Conservation (phyloP, 2,888 invertebrate species). For the Leptinotarsa haldemani region DNA sequence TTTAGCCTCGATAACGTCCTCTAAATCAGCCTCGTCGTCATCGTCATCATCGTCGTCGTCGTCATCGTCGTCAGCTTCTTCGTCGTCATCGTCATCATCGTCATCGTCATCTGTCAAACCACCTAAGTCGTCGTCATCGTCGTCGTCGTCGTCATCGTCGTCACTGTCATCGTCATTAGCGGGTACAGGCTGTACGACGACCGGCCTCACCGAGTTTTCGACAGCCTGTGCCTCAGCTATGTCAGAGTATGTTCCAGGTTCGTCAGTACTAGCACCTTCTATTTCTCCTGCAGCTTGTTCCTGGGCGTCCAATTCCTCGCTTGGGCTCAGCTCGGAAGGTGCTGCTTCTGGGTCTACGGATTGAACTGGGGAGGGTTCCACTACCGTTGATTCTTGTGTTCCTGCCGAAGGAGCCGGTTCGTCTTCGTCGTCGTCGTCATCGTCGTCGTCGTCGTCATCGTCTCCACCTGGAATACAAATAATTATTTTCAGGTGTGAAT, state of each 20-base stretch:
- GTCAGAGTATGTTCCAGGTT: constrained; percentile 44
- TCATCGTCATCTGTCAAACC: constrained; percentile 57
- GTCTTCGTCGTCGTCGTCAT: constrained; percentile 64
- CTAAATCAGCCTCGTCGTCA: constrained; percentile 75
- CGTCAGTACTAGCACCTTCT: constrained; percentile 44
- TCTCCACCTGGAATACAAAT: constrained; percentile 65
- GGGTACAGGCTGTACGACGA: constrained; percentile 60
- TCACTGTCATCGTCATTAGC: constrained; percentile 65
- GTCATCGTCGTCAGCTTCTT: constrained; percentile 75
- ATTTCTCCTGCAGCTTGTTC: constrained; percentile 64
- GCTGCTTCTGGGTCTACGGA: constrained; percentile 59
- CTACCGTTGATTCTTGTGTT: constrained; percentile 61
- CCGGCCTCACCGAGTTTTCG: constrained; percentile 57
- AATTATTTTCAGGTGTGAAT: background rate
- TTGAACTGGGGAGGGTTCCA: constrained; percentile 37
- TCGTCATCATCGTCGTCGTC: constrained; percentile 77
- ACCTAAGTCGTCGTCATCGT: constrained; percentile 69
- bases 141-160: constrained; percentile 70
- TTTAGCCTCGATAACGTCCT: constrained; percentile 77
- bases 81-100: constrained; percentile 70
- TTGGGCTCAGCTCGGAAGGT: constrained; percentile 60
- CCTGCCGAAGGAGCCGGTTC: constrained; percentile 69
- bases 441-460: constrained; percentile 64
- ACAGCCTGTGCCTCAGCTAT: constrained; percentile 49
- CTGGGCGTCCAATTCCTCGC: constrained; percentile 57